Evolutionary conservation across 2,888 invertebrate species (phyloP), one percentile per base, ranked within the genome.

Genomic region (Cheilosia grossa): DNA sequence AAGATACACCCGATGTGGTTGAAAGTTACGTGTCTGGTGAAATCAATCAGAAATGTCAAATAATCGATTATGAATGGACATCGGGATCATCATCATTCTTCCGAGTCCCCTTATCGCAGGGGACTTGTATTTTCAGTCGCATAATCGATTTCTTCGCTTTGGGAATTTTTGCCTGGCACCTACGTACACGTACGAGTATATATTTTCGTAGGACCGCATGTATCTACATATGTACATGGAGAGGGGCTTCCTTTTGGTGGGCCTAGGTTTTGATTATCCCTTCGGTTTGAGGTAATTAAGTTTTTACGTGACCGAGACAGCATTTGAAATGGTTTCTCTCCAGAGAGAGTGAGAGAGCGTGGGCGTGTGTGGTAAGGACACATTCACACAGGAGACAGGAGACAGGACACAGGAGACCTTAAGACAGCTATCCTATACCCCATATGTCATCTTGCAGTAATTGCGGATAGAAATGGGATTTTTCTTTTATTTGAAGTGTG

Each of bases 31-130:
- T 83, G 83, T 74, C 74, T 83, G 73, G 73, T 58, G 83, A 83
- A 85, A 85, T 85, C 85, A 85, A 85, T 85, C 85, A 81, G 85
- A 85, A 75, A 85, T 85, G 85, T 85, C 85, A 85, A 77, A 81
- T 81, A 85, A 85, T 85, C 85, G 85, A 85, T 85, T 85, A 85
- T 85, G 85, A 70, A 85, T 85, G 85, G 85, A 85, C 85, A 81
- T 77, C 80, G 27, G 85, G 85, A 85, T 85, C 81, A 81, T 70
- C 82, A 78, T 75, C 69, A 54, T 66, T 56, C 19, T 37, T 27
- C 30, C 27, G 42, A 69, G 59, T 59, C 58, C 56, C 17, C 58
- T 58, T 70, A 59, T 80, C 64, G 53, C 33, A n/a, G 47, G 74
- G 74, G 64, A 66, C 81, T 74, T 21, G 4, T 19, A 51, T 51